These are phyloP conservation scores for Magallana angulata DNA, from an alignment of 1,140 invertebrate genomes.

Conservation along the genomic window DNA sequence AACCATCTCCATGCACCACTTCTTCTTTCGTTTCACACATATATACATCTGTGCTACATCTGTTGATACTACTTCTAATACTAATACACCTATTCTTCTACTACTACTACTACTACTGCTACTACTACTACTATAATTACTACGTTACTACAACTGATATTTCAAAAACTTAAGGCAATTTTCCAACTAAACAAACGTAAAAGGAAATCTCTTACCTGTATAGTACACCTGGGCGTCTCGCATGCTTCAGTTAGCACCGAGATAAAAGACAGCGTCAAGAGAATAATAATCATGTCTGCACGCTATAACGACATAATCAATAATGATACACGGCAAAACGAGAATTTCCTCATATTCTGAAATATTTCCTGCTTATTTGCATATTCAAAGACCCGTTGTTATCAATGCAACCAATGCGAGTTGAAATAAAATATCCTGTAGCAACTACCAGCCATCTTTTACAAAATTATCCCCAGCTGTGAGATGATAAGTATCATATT, in stretches of 20 bases:
- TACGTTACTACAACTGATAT: too few species aligned
- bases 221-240: background rate
- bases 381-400: background rate
- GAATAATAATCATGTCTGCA: background rate
- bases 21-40: background rate
- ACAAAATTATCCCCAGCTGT: too few species aligned
- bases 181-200: background rate
- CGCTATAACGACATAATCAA: background rate
- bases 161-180: background rate
- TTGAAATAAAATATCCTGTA: background rate
- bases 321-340: background rate
- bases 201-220: background rate
- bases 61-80: background rate
- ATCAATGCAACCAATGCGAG: background rate
- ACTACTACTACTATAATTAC: too few species aligned
- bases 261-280: background rate
- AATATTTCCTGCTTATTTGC: conserved; percentile 30
- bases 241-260: background rate
- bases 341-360: background rate
- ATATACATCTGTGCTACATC: background rate
- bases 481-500: too few species aligned
- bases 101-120: background rate
- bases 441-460: background rate
- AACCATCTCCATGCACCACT: too few species aligned
- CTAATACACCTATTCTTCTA: background rate